Evolutionary conservation across 1,140 invertebrate genomes (phyloP), one percentile per base, ranked within the genome.

Genomic region (Acromyrmex charruanus): DNA sequence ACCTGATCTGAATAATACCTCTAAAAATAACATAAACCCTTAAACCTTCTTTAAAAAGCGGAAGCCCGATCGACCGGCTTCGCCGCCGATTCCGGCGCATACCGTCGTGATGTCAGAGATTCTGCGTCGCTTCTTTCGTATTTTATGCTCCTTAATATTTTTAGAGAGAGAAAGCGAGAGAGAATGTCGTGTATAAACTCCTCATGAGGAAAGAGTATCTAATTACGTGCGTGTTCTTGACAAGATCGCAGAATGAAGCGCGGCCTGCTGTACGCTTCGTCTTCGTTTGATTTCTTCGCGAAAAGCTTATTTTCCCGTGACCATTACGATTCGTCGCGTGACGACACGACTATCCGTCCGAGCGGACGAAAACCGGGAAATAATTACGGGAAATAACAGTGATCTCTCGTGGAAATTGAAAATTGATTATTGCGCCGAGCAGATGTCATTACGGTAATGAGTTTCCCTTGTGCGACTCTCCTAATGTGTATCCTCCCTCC

Each of bases 1-100:
- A 93, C 89, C 91, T 93, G 92, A 89, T 90, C 92, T 91, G 91
- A 92, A 92, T 93, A 92, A 92, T 90, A 49, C 84, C 61, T 61
- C 91, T 91, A 92, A 92, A 93, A 92, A 91, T 93, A 93, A 85
- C 77, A 12, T 90, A 85, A 90, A 90, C 87, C 71, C 89, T 69
- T 21, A 90, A 90, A 84, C 71, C 89, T 69, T 21, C 84, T 90
- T 85, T 82, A 79, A 80, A 88, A 81, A 86, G 85, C 87, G 80
- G 53, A 74, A 86, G 21, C 61, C 10, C 25, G 53, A 51, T 21
- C 16, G 55, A 53, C 44, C 53, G 14, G 53, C 25, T 51, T 77
- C 58, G 39, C 35, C 74, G 53, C 6, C n/a, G 55, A 77, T 61
- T 53, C n/a, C 31, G 74, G 35, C 68, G 72, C 79, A 87, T 89